phyloP scores from a whole-genome alignment of 37 sponge, comb jelly and placozoan genomes.

The Lycopodina hypogea region DNA sequence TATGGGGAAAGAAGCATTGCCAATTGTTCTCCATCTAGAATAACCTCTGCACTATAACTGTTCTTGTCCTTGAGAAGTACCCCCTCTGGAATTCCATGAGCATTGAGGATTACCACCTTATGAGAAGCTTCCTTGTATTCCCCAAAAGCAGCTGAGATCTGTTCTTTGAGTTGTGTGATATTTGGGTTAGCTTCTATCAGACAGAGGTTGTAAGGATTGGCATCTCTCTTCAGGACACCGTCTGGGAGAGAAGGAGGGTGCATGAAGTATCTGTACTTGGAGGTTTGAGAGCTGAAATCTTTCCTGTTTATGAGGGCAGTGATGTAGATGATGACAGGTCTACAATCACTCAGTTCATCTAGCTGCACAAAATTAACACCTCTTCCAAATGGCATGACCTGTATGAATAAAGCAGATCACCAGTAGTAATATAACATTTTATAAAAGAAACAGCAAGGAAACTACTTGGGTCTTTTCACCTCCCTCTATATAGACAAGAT shows the following conservation, averaged over 20 bases:
- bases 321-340: slow-evolving; percentile 45
- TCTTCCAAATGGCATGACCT: slow-evolving; percentile 29
- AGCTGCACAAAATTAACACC: slow-evolving; percentile 25
- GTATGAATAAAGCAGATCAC: too few species aligned
- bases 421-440: too few species aligned
- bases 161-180: slow-evolving; percentile 1
- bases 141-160: slow-evolving; percentile 14
- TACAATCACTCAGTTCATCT: slow-evolving; percentile 12
- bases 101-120: slow-evolving; percentile 47
- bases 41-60: slow-evolving; percentile 3
- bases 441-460: too few species aligned
- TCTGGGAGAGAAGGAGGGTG: slow-evolving; percentile 6
- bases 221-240: slow-evolving; percentile 25
- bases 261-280: slow-evolving; percentile 33
- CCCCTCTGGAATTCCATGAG: slow-evolving; percentile 19
- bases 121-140: slow-evolving; percentile 23
- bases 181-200: slow-evolving; percentile 22
- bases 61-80: not conserved
- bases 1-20: slow-evolving; percentile 6
- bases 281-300: slow-evolving; percentile 13
- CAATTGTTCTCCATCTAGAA: slow-evolving; percentile 22
- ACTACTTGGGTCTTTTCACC: too few species aligned
- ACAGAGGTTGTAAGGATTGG: slow-evolving; percentile 33
- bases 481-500: too few species aligned
- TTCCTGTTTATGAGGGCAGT: not conserved